A percentile compares a stretch with the other conserved stretches of the same genome.
Conservation (phyloP, 2,888 invertebrate species). For the Abrostola tripartita region DNA sequence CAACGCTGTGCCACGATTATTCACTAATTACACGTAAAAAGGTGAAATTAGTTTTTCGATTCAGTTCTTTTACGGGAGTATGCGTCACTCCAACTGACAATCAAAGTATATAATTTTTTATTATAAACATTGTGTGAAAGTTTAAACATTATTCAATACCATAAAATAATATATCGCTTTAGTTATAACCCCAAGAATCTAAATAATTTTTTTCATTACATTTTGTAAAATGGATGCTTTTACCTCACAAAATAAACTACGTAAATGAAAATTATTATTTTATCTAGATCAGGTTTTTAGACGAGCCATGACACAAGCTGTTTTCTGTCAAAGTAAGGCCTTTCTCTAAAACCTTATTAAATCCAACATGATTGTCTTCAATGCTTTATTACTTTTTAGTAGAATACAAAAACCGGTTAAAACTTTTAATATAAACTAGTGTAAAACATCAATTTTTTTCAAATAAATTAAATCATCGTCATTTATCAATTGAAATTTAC, state of each 20-base stretch:
- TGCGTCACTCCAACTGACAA: constrained; percentile 71
- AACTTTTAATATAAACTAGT: too few species aligned
- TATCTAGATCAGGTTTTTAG: constrained; percentile 34
- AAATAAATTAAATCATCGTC: too few species aligned
- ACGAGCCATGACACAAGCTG: constrained; percentile 55
- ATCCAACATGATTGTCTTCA: too few species aligned
- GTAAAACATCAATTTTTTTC: too few species aligned
- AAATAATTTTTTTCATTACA: too few species aligned
- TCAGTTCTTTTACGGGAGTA: constrained; percentile 65
- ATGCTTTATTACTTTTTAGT: too few species aligned
- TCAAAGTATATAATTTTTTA: constrained; percentile 34
- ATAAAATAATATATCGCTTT: too few species aligned
- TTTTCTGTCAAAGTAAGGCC: constrained; percentile 57
- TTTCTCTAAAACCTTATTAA: background rate
- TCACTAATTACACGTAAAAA: constrained; percentile 68
- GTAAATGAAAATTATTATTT: background rate
- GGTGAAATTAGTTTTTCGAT: constrained; percentile 56
- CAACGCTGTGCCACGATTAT: constrained; percentile 46
- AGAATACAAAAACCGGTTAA: too few species aligned
- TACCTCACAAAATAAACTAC: background rate
- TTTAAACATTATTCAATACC: background rate
- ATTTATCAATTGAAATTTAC: too few species aligned
- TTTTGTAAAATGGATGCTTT: too few species aligned
- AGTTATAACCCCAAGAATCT: too few species aligned
- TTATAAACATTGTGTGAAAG: background rate